A percentile compares a stretch with the other conserved stretches of the same genome.
Evolutionary conservation across 2,797 vertebrate genomes (phyloP).

Genomic region (Falco cherrug): DNA sequence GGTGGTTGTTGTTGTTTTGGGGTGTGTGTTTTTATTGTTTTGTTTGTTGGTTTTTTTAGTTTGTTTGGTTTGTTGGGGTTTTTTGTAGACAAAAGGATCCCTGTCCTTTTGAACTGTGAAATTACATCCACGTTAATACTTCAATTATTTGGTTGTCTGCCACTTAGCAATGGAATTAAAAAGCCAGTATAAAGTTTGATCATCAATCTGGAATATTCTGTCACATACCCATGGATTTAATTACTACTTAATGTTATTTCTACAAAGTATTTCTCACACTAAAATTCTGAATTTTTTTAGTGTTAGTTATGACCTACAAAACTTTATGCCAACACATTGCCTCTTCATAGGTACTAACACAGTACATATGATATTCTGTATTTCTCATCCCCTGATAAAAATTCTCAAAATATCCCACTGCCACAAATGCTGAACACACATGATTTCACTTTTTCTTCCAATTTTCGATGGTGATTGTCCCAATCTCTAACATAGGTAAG

Average conservation of each 20-base stretch:
- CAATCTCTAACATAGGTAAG: neutral
- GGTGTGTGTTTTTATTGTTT: too few relatives aligned
- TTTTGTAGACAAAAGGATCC: neutral
- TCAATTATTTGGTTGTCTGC: neutral
- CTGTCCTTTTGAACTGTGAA: neutral
- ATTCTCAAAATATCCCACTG: neutral
- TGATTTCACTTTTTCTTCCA: neutral
- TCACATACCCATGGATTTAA: neutral
- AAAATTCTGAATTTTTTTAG: neutral
- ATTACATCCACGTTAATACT: neutral
- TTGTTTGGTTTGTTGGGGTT: too few relatives aligned
- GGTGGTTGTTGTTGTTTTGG: too few relatives aligned
- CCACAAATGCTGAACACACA: neutral
- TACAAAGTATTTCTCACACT: neutral
- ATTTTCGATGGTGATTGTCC: neutral
- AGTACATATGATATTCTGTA: neutral
- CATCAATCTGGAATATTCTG: neutral
- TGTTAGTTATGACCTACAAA: neutral
- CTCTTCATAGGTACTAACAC: neutral
- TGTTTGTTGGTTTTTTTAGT: neutral
- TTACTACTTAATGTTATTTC: neutral
- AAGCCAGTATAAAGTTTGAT: neutral
- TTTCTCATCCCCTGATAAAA: neutral
- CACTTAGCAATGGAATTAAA: neutral
- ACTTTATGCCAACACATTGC: neutral